Base-by-base conservation (phyloP, 1,140 invertebrate species). In the Macrobrachium nipponense region DNA sequence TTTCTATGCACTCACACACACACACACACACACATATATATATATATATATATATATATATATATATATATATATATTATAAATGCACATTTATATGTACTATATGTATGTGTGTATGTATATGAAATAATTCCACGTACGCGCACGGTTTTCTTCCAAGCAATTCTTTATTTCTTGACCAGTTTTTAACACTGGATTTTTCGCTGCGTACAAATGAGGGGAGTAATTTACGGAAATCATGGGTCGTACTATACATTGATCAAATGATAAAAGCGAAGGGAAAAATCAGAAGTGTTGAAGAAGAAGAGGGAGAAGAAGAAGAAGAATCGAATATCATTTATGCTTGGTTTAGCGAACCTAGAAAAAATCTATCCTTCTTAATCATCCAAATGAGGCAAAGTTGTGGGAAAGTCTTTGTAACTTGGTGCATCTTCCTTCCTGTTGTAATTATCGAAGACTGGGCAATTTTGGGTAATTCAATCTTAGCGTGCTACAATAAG, bases 401-500 rank as follows among this genome's bases (percentile, higher is more conserved):
- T 76, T 44, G 81, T 76, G 81, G 72, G 72, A 70, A 72, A 81
- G 81, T 83, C 81, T 83, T 83, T 83, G 81, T 83, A 83, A 83
- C 72, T 83, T 83, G 81, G 81, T 64, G 73, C 81, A 83, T 83
- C 81, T 83, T 83, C 72, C 81, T 83, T 83, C 81, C 81, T 83
- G 81, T 78, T 86, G 64, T 86, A 86, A 86, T 86, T 86, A 86
- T 86, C 83, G 83, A 86, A 72, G 83, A 86, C 77, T 72, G 64
- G 77, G 66, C 83, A 80, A 86, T 86, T 79, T 86, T 76, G 70
- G 77, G 83, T 86, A 86, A 86, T 86, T 86, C 83, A 86, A 86
- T 86, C 83, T 86, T 86, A 86, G 83, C 83, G 83, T 86, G 83
- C 83, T 72, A 86, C 83, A 86, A 86, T 86, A 86, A 86, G 76